Percentiles rank a stretch among this genome's conserved stretches.
Evolutionary conservation across 2,797 vertebrate species (phyloP).

Genomic region (Anguilla marmorata): DNA sequence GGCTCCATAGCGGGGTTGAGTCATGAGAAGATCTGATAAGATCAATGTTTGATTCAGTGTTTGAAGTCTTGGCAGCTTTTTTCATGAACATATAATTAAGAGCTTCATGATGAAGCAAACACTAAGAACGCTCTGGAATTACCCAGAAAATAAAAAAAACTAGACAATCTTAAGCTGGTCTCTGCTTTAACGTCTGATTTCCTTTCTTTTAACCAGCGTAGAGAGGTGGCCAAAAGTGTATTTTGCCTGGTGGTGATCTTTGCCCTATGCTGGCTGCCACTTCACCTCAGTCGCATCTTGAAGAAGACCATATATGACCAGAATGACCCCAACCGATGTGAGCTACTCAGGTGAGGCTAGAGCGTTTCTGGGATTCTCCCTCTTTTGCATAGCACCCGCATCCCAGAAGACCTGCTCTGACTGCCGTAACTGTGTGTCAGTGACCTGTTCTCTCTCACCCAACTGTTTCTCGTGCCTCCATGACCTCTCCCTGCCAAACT

Average conservation of each 20-base stretch:
- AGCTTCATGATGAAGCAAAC: not conserved
- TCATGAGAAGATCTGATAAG: not conserved
- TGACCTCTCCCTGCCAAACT: not conserved
- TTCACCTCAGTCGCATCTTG: constrained; percentile 86
- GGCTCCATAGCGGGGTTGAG: not conserved
- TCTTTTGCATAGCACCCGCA: not conserved
- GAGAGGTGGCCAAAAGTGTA: constrained; percentile 84
- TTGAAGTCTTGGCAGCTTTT: not conserved
- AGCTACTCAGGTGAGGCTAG: constrained; percentile 78
- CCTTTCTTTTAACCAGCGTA: constrained; percentile 52
- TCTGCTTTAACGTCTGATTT: not conserved
- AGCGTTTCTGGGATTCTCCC: not conserved
- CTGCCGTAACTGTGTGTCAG: not conserved
- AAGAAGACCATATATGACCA: constrained; percentile 85
- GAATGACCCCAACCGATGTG: constrained; percentile 80
- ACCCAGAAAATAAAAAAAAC: not conserved
- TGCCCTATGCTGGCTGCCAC: constrained; percentile 86
- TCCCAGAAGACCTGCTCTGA: not conserved
- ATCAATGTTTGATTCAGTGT: not conserved
- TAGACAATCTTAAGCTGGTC: not conserved
- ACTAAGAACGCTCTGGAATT: not conserved
- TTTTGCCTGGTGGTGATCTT: constrained; percentile 89
- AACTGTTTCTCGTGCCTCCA: not conserved
- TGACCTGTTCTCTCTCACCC: not conserved
- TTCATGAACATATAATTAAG: not conserved